Evolutionary conservation across 2,888 invertebrate genomes (phyloP).

Genomic region (Xiphydria camelus): DNA sequence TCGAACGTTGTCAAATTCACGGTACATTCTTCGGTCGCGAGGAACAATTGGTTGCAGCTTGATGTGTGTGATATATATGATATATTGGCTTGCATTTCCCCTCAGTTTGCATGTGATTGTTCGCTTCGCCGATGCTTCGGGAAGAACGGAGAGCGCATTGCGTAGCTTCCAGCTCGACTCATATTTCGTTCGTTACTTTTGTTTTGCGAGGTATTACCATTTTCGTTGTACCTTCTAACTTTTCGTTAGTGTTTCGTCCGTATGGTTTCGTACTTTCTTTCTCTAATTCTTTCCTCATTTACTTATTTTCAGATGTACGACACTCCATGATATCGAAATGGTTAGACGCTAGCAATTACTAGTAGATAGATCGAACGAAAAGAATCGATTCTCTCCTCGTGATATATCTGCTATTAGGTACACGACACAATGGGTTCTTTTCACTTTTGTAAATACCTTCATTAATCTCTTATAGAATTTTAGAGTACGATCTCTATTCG

Average conservation of each 20-base stretch:
- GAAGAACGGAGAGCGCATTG: constrained; percentile 3
- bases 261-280: constrained; percentile 5
- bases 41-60: background rate
- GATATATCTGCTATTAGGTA: too few species aligned
- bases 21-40: too few species aligned
- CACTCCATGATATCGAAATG: constrained; percentile 10
- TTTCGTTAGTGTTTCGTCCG: constrained; percentile 4
- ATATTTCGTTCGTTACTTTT: constrained; percentile 45
- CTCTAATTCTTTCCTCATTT: constrained; percentile 11
- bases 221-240: constrained; percentile 24
- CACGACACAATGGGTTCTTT: too few species aligned
- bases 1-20: too few species aligned
- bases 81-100: constrained; percentile 8
- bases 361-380: constrained; percentile 20
- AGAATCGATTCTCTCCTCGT: too few species aligned
- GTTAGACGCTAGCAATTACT: constrained; percentile 10
- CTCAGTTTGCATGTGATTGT: constrained; percentile 14
- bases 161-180: constrained; percentile 29
- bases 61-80: too few species aligned
- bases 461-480: too few species aligned
- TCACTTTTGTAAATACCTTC: too few species aligned
- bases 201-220: constrained; percentile 43
- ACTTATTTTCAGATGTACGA: constrained; percentile 23
- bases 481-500: constrained; percentile 3
- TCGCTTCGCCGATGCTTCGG: background rate